phyloP scores from a whole-genome alignment of 2,888 invertebrate species.

The Erebia epiphron region DNA sequence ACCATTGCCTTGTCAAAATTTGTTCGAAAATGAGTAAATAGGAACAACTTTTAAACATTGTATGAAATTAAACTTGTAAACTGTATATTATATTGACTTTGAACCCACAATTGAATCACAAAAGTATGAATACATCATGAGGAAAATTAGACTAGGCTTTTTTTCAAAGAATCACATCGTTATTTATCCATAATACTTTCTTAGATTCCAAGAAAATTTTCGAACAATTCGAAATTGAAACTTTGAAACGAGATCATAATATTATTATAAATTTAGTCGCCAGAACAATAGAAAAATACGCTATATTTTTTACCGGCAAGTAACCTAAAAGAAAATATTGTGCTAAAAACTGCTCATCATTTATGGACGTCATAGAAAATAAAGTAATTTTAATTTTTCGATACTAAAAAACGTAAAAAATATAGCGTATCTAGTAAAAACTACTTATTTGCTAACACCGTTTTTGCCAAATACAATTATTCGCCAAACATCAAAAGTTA shows the following conservation, averaged over 20 bases:
- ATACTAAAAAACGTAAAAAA: neutral
- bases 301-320: neutral
- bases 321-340: slow-evolving; percentile 2
- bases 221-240: neutral
- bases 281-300: too few relatives aligned
- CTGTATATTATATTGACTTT: slow-evolving; percentile 6
- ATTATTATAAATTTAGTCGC: slow-evolving; percentile 1
- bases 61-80: slow-evolving; percentile 12
- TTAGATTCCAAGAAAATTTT: neutral
- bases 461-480: neutral
- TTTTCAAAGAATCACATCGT: slow-evolving; percentile 7
- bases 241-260: neutral
- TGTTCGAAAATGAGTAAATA: slow-evolving; percentile 35
- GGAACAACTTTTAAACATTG: slow-evolving; percentile 34
- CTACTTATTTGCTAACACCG: neutral
- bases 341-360: neutral
- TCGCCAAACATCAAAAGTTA: slow-evolving; percentile 4
- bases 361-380: neutral
- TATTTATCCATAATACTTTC: neutral
- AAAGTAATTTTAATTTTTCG: neutral
- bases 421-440: slow-evolving; percentile 1
- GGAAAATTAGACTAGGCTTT: slow-evolving; percentile 11
- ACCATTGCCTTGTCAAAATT: slow-evolving; percentile 25
- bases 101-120: slow-evolving; percentile 26
- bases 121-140: slow-evolving; percentile 19